Evolutionary conservation across 2,888 invertebrate species (phyloP), one percentile per base, ranked within the genome.

Genomic region (Euclidia mi): DNA sequence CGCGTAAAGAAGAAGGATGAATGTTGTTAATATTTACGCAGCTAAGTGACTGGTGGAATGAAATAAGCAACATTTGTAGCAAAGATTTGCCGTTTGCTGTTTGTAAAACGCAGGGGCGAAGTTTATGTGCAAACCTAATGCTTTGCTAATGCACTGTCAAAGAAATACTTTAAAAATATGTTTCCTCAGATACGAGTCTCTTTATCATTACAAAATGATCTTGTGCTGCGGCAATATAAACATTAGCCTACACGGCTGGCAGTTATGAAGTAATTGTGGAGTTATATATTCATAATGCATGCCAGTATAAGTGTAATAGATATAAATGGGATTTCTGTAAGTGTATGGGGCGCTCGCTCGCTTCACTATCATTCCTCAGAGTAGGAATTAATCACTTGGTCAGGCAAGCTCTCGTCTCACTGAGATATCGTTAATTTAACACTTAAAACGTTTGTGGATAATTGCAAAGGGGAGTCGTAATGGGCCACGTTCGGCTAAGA

Each of bases 361-460:
- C 78, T 78, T 78, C 81, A 84, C 87, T 87, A 88, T 87, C 80
- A 75, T 79, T 78, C 79, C 76, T 77, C 80, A 76, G 78, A 74
- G 76, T 79, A 82, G 78, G 85, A 83, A 91, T 92, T 91, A 91
- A 91, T 92, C 90, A 90, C 91, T 89, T 87, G 86, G 85, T 86
- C 80, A 81, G 90, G 89, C 88, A 88, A 88, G 89, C 85, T 84
- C 86, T 85, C 83, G 81, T 85, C 84, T 82, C 81, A 80, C 84
- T 84, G 89, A 92, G 91, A 92, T 92, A 92, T 91, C 92, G 92
- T 92, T 92, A 91, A 92, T 91, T 93, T 92, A 92, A 92, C 92
- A 92, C 91, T 92, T 92, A 91, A 91, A 92, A 90, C 89, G 92
- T 92, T 93, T 92, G 89, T 90, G 90, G 90, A 92, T 92, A 91